Evolutionary conservation across 1,140 invertebrate genomes (phyloP).

Genomic region (Portunus trituberculatus): DNA sequence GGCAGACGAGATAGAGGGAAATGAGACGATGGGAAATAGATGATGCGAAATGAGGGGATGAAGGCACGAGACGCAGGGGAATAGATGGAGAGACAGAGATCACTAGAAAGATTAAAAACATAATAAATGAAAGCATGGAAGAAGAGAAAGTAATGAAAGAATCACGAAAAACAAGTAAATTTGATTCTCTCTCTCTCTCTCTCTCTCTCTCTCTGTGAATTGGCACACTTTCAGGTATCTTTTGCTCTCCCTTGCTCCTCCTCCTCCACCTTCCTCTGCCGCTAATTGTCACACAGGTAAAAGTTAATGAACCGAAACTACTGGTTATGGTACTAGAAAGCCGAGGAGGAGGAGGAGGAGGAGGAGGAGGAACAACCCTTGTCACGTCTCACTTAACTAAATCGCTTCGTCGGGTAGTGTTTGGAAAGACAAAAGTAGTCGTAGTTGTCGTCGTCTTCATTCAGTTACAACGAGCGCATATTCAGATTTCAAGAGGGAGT

Average conservation of each 20-base stretch:
- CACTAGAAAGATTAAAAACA: no score
- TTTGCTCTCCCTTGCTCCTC: no score
- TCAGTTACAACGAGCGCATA: not conserved
- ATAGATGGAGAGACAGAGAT: no score
- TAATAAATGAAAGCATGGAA: not conserved
- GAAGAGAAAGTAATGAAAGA: not conserved
- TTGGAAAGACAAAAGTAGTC: not conserved
- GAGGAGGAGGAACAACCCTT: no score
- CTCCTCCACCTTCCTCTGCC: not conserved
- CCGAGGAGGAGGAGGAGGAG: not conserved
- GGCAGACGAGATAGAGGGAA: not conserved
- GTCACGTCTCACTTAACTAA: not conserved
- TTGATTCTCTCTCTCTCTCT: no score
- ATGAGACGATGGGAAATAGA: not conserved
- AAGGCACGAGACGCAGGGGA: no score
- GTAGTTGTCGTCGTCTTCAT: not conserved
- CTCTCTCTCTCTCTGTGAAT: not conserved
- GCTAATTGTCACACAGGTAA: constrained; percentile 3
- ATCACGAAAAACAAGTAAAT: no score
- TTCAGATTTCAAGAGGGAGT: no score
- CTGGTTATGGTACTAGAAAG: constrained; percentile 5
- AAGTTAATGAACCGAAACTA: not conserved
- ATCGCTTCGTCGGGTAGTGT: not conserved
- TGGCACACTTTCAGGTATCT: not conserved
- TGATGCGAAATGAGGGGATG: not conserved